Evolutionary conservation across 2,113 vertebrate species (phyloP), one percentile per base, ranked within the genome.

Genomic region (Guaruba guarouba): DNA sequence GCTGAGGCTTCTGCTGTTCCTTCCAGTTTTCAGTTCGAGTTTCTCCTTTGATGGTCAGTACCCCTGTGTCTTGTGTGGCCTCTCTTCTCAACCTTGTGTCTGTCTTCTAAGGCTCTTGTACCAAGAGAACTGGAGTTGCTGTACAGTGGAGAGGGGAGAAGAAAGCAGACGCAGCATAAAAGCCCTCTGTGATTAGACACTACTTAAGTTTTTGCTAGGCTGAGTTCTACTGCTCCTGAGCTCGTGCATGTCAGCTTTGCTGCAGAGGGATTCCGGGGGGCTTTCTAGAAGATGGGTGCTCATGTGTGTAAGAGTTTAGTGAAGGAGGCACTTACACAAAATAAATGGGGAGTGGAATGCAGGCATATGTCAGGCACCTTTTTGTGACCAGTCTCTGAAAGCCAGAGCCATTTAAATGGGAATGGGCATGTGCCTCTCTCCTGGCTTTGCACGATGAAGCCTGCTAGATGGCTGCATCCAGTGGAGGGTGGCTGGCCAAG

Each of bases 371-470:
- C 59, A 67, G 27, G 7, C 39, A 35, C n/a, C 33, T 79, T 75
- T 39, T 76, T 28, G 51, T 46, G 78, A 44, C 39, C 14, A 16
- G 41, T 75, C 17, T 71, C 64, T 81, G 62, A 81, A 89, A 84
- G 31, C 61, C 51, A 84, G 80, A 91, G 43, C 17, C 5, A 6
- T 43, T 77, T 70, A 28, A 88, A 43, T 71, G 77, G 44, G 52
- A 54, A 43, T 0, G 6, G 78, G n/a, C 33, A 8, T 0, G 0
- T 79, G 52, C 20, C 16, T 78, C n/a, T 81, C 41, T 37, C 25
- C 31, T 43, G 55, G 22, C 37, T 59, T 63, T 24, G 25, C 70
- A 48, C 61, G 27, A 0, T 41, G 48, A 57, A 25, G 31, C 37
- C 63, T 69, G 41, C 54, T 66, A n/a, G 25, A 27, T 63, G 33